A percentile compares a stretch with the other conserved stretches of the same genome.
phyloP scores from a whole-genome alignment of 2,797 vertebrate species.

The Smutsia temminckii region DNA sequence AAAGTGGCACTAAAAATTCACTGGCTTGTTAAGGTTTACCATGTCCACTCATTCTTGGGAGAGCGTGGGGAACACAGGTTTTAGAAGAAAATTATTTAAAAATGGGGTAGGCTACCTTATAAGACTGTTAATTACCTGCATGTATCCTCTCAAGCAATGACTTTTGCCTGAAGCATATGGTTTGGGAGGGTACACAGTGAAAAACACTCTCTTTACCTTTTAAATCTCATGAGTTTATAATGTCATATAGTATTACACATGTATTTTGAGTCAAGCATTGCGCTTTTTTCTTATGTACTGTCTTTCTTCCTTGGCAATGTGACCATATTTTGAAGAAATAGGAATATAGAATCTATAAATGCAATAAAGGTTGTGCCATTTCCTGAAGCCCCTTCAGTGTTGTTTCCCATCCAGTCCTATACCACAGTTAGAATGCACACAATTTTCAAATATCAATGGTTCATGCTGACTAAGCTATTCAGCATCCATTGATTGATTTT shows the following conservation, averaged over 20 bases:
- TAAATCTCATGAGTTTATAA: neutral
- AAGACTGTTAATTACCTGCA: neutral
- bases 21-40: neutral
- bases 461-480: constrained; percentile 68
- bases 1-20: neutral
- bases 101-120: neutral
- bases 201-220: neutral
- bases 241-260: neutral
- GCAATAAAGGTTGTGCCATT: neutral
- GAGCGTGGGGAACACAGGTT: neutral
- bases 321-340: neutral
- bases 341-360: neutral
- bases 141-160: neutral
- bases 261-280: neutral
- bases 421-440: constrained; percentile 9
- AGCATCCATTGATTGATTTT: constrained; percentile 60
- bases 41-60: neutral
- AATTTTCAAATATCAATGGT: constrained; percentile 58
- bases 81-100: neutral
- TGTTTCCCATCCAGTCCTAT: neutral
- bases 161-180: neutral
- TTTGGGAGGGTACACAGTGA: neutral
- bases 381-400: neutral
- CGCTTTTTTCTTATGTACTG: neutral
- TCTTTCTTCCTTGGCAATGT: neutral